These are phyloP conservation scores for Fistularia commersonii DNA, from an alignment of 2,797 vertebrate species.

Conservation along the genomic window DNA sequence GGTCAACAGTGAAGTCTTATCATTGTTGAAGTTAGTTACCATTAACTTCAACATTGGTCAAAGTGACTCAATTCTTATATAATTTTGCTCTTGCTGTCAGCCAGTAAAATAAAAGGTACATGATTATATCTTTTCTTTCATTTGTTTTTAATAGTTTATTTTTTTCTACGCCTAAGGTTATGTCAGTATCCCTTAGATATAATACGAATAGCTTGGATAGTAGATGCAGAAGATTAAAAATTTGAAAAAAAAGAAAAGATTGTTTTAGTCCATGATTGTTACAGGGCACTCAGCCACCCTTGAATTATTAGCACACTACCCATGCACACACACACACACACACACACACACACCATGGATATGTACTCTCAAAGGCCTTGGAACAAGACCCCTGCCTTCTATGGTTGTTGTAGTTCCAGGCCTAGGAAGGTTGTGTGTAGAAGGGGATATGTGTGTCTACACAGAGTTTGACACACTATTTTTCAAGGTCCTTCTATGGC, in stretches of 20 bases:
- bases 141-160: too few species aligned
- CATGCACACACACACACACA: slow-evolving; percentile 17
- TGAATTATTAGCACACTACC: slow-evolving; percentile 31
- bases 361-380: slow-evolving; percentile 31
- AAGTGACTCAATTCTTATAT: too few species aligned
- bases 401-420: slow-evolving; percentile 52
- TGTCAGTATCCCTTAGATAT: too few species aligned
- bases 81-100: too few species aligned
- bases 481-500: slow-evolving; percentile 68
- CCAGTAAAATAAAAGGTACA: too few species aligned
- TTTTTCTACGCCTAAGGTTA: not conserved
- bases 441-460: slow-evolving; percentile 17
- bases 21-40: too few species aligned
- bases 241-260: not conserved
- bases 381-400: slow-evolving; percentile 65
- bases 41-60: too few species aligned
- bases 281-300: slow-evolving; percentile 46
- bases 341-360: slow-evolving; percentile 19
- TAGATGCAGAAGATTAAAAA: slow-evolving; percentile 1
- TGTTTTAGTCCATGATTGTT: slow-evolving; percentile 46
- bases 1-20: too few species aligned
- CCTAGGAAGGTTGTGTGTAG: slow-evolving; percentile 28
- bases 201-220: not conserved
- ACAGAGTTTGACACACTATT: slow-evolving; percentile 35
- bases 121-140: too few species aligned